Evolutionary conservation across 2,113 vertebrate species (phyloP), one percentile per base, ranked within the genome.

Genomic region (Ariopsis seemanni): DNA sequence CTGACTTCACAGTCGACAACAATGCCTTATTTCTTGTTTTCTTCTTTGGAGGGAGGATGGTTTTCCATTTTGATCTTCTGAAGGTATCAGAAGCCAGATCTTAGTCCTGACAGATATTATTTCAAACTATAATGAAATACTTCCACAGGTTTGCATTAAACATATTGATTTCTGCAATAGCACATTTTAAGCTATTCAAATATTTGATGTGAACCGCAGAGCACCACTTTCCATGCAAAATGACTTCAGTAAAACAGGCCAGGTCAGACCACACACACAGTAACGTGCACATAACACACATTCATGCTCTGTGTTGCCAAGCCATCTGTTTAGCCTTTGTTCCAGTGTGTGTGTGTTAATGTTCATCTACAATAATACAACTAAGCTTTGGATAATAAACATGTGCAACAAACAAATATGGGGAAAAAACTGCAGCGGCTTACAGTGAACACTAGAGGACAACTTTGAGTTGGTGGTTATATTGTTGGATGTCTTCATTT

Each of bases 361-460:
- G 20, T 86, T 7, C n/a, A 60, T 58, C 53, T 67, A 72, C 17
- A 71, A 34, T 30, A 58, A 84, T 65, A 84, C 83, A 22, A 42
- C 9, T 34, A 42, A 57, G 12, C 10, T 67, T n/a, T 12, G 12
- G 7, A 85, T 1, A 20, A 53, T 12, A 71, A n/a, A 75, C 55
- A n/a, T 4, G 42, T 42, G 22, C 30, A 27, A 53, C 42, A 77
- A 62, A n/a, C 6, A 42, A 72, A 72, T 30, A 60, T 17, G 5
- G 22, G 34, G 42, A 60, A 25, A 25, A 50, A 18, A 55, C 27
- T 80, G 87, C 25, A 85, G 18, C 50, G 7, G 9, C 42, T 30
- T 27, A 69, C 75, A 72, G 55, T 72, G 15, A 88, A 75, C 74
- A 84, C 20, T 50, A 1, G 72, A 30, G 30, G 74, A 74, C 53